Conservation (phyloP, 2,113 vertebrate species). For the Saccopteryx leptura region DNA sequence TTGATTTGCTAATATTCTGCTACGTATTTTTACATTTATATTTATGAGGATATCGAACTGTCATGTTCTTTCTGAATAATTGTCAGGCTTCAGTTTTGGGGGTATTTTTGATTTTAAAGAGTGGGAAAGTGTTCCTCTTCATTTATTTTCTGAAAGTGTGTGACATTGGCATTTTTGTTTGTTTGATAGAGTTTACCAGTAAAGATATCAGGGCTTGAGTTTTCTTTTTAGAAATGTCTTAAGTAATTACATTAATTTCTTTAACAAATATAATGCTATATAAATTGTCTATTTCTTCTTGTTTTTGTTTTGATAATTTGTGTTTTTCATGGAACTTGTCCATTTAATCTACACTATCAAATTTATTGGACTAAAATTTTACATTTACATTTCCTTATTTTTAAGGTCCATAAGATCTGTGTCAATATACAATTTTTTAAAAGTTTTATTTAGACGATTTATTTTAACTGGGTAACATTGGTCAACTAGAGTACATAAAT, state of each 20-base stretch:
- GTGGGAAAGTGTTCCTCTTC: background rate
- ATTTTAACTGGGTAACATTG: too few relatives aligned
- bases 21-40: background rate
- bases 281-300: background rate
- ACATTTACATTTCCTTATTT: background rate
- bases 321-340: background rate
- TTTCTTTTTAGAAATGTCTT: background rate
- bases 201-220: background rate
- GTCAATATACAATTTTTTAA: background rate
- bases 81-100: background rate
- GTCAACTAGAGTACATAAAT: too few relatives aligned
- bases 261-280: background rate
- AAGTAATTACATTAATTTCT: background rate
- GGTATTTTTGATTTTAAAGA: background rate
- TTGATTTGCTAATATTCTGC: background rate
- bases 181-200: background rate
- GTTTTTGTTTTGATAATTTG: constrained; percentile 26
- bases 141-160: background rate
- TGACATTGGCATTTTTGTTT: background rate
- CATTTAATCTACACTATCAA: background rate
- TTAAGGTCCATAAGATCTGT: background rate
- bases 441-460: too few relatives aligned
- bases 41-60: background rate
- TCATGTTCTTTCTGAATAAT: background rate
- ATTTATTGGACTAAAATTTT: background rate